phyloP scores from a whole-genome alignment of 1,140 invertebrate species.

The Cydia splendana region DNA sequence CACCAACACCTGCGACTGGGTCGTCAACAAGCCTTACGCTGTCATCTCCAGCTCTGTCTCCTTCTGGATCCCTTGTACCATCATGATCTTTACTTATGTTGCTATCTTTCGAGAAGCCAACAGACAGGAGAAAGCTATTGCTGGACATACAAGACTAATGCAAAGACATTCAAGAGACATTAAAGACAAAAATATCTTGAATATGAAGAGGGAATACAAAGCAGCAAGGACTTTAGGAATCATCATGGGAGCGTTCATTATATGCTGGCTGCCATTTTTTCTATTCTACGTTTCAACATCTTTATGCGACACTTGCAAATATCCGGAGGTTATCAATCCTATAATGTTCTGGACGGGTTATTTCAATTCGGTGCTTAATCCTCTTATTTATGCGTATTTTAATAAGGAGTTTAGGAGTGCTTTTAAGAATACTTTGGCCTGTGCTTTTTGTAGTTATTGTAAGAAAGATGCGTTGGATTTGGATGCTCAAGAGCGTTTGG shows the following conservation, averaged over 20 bases:
- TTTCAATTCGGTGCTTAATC: slow-evolving; percentile 98
- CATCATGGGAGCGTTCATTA: slow-evolving; percentile 95
- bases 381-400: slow-evolving; percentile 99
- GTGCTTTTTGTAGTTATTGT: slow-evolving; percentile 91
- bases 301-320: slow-evolving; percentile 88
- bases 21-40: slow-evolving; percentile 91
- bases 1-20: slow-evolving; percentile 88
- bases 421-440: slow-evolving; percentile 96
- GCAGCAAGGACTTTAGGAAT: slow-evolving; percentile 96
- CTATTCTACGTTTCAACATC: slow-evolving; percentile 89
- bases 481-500: slow-evolving; percentile 82
- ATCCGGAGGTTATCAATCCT: slow-evolving; percentile 91
- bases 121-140: slow-evolving; percentile 91
- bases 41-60: slow-evolving; percentile 95
- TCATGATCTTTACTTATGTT: slow-evolving; percentile 96
- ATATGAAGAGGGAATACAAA: slow-evolving; percentile 97
- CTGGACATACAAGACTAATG: slow-evolving; percentile 89
- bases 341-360: slow-evolving; percentile 99
- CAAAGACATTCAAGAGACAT: slow-evolving; percentile 84
- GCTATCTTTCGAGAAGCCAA: slow-evolving; percentile 95
- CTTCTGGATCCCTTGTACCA: slow-evolving; percentile 97
- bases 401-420: slow-evolving; percentile 99
- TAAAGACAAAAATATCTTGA: slow-evolving; percentile 91
- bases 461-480: slow-evolving; percentile 85
- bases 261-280: slow-evolving; percentile 99